Base-by-base conservation (phyloP, 2,113 vertebrate species). In the Phocoena sinus region DNA sequence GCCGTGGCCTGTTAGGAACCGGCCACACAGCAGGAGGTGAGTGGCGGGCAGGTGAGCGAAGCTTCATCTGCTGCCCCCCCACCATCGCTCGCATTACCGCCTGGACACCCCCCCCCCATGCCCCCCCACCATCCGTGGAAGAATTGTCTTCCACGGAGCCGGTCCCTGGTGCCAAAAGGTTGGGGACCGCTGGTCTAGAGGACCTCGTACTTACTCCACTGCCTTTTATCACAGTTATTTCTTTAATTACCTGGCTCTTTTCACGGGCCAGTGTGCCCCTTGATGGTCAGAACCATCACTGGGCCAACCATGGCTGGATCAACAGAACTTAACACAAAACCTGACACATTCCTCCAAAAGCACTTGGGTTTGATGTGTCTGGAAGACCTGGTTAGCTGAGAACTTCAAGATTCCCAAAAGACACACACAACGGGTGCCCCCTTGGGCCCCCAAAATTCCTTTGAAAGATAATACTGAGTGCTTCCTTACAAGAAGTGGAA, bases 191-290 rank as follows among this genome's bases (percentile, higher is more conserved):
- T 53, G 15, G 53, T 53, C 4, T 17, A 53, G 17, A 80, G 18
- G 41, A 21, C 28, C 47, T 56, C 18, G 10, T 15, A 2, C 6
- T 41, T n/a, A 13, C 5, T 10, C 68, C 3, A 0, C 11, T 0
- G 1, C 3, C 18, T 7, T 38, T 23, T 10, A 21, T 0, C 23
- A 6, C 28, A 47, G n/a, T 21, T 9, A 21, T 26, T 17, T 44
- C 2, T 21, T 33, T 60, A 31, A 14, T 47, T 3, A 25, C 53
- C 82, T 36, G 41, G 44, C 10, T 82, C 53, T 60, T n/a, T 28
- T 15, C 62, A 65, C 36, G 15, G 33, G 38, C 31, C 15, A 8
- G 11, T 2, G 5, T 36, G 18, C 10, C 14, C 68, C 36, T 26
- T 41, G 33, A 31, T 4, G 65, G 47, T 8, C 15, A 44, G 53